Conservation (phyloP, 2,113 vertebrate genomes). For the Plestiodon gilberti region DNA sequence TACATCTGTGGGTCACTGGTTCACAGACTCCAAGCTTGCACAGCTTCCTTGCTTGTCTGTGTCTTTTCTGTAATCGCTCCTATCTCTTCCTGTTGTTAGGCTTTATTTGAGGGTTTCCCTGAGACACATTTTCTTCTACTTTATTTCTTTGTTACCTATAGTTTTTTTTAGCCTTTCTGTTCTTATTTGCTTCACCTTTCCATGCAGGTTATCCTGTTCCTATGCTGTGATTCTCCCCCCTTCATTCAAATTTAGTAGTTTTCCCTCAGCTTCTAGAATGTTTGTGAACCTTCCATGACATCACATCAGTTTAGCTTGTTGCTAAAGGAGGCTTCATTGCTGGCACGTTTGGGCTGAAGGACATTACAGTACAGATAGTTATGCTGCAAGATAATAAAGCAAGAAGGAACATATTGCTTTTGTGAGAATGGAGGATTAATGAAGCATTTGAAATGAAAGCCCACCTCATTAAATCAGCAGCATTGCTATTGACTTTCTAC, state of each 20-base stretch:
- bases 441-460: neutral
- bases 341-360: neutral
- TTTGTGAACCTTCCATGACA: neutral
- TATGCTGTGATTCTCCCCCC: neutral
- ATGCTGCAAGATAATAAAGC: neutral
- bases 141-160: neutral
- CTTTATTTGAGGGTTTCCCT: neutral
- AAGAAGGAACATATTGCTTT: neutral
- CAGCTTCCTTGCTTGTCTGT: neutral
- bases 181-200: neutral
- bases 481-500: neutral
- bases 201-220: neutral
- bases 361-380: neutral
- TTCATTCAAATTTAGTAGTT: neutral
- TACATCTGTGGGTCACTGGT: neutral
- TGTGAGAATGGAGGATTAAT: slow-evolving; percentile 16
- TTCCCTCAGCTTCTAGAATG: neutral
- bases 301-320: neutral
- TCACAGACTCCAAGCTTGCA: neutral
- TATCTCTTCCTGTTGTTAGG: neutral
- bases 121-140: neutral
- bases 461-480: neutral
- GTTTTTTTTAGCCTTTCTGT: too few relatives aligned
- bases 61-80: neutral
- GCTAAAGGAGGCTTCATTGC: neutral